Percentiles rank a stretch among this genome's conserved stretches.
Conservation (phyloP, 2,888 invertebrate species). For the Pristionchus exspectatus region DNA sequence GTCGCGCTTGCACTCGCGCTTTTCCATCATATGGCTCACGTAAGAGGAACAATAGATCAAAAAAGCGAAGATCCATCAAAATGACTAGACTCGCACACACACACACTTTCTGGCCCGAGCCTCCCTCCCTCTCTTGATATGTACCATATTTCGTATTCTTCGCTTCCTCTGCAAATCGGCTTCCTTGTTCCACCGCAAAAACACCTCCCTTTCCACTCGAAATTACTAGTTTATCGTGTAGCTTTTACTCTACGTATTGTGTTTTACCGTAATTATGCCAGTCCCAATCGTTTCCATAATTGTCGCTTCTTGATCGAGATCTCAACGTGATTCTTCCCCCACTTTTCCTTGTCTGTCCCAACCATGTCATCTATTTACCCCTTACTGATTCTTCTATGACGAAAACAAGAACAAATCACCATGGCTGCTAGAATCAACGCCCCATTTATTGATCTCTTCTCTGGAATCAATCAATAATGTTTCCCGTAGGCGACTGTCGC, state of each 20-base stretch:
- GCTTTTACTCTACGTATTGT: not conserved
- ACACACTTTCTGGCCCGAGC: not conserved
- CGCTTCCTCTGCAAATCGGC: not conserved
- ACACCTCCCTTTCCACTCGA: not conserved
- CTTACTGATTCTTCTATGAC: not conserved
- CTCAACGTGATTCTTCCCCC: not conserved
- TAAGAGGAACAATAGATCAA: conserved; percentile 29
- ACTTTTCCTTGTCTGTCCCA: not conserved
- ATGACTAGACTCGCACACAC: not conserved
- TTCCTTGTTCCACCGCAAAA: not conserved
- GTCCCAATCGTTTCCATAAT: conserved; percentile 3
- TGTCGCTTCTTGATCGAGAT: not conserved
- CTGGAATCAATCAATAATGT: conserved; percentile 48
- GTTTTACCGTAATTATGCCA: not conserved
- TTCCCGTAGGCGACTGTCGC: conserved; percentile 40
- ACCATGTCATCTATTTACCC: conserved; percentile 20
- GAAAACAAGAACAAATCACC: not conserved
- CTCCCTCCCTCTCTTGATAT: not conserved
- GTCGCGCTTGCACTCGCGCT: not conserved
- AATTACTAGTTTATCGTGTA: conserved; percentile 49
- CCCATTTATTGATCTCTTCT: conserved; percentile 19
- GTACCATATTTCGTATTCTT: conserved; percentile 36
- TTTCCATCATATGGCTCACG: conserved; percentile 12
- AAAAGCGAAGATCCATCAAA: not conserved
- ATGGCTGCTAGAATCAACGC: not conserved